Evolutionary conservation across 2,797 vertebrate genomes (phyloP).

Genomic region (Gymnopithys bicolor): DNA sequence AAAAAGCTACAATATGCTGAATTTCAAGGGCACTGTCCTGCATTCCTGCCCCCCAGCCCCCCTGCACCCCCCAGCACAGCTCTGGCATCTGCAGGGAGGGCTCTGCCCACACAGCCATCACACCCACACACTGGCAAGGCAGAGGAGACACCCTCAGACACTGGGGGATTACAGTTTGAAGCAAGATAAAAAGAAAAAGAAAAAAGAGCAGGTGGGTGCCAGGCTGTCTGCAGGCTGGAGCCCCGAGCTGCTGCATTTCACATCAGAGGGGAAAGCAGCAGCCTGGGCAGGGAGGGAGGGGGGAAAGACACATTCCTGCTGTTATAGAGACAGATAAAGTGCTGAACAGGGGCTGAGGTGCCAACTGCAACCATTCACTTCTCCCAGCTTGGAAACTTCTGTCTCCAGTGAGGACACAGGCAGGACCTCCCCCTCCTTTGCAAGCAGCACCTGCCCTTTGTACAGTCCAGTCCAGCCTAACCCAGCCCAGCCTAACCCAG

Average conservation of each 20-base stretch:
- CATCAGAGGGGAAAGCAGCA: not conserved
- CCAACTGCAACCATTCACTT: not conserved
- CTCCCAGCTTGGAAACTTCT: not conserved
- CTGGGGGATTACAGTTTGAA: not conserved
- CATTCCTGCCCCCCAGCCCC: not conserved
- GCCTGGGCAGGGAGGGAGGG: not conserved
- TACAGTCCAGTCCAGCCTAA: not conserved
- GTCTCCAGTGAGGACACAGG: not conserved
- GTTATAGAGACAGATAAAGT: not conserved
- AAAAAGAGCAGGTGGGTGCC: not conserved
- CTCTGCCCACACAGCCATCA: not conserved
- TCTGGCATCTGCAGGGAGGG: not conserved
- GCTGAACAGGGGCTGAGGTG: not conserved
- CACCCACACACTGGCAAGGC: not conserved
- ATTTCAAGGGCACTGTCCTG: not conserved
- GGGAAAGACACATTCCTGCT: not conserved
- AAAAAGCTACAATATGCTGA: not conserved
- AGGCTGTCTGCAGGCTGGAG: not conserved
- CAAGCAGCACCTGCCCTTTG: not conserved
- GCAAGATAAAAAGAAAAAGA: not conserved
- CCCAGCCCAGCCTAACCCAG: not conserved
- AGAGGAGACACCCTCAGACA: not conserved
- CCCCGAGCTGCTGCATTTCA: not conserved
- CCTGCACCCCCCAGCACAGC: not conserved
- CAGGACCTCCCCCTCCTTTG: not conserved